These are phyloP conservation scores for Machimus atricapillus DNA, from an alignment of 2,888 invertebrate genomes.

Conservation along the genomic window DNA sequence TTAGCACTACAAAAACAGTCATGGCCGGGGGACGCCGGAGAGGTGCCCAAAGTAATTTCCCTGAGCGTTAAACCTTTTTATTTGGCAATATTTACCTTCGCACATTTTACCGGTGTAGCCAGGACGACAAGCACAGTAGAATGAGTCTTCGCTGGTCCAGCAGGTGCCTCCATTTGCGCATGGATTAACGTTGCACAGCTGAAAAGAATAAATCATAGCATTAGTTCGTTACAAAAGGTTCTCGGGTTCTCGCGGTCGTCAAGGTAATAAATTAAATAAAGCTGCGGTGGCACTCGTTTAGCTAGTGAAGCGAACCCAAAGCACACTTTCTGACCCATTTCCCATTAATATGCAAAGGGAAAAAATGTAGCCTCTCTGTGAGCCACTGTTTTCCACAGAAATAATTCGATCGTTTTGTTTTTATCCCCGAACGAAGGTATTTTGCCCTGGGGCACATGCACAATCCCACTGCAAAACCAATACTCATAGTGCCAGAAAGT, in stretches of 20 bases:
- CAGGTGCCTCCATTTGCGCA: slow-evolving; percentile 80
- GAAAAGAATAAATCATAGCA: slow-evolving; percentile 51
- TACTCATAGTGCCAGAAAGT: neutral
- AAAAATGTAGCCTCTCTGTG: neutral
- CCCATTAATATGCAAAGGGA: neutral
- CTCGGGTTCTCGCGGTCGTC: neutral
- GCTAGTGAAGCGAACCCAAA: neutral
- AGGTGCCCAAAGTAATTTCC: neutral
- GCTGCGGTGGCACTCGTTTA: slow-evolving; percentile 7
- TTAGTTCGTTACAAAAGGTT: neutral
- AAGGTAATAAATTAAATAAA: slow-evolving; percentile 19
- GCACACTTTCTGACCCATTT: slow-evolving; percentile 7
- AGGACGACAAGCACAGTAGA: slow-evolving; percentile 80
- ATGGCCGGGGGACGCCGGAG: neutral
- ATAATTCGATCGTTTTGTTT: neutral
- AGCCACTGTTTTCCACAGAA: neutral
- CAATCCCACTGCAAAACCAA: neutral
- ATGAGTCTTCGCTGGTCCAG: slow-evolving; percentile 77
- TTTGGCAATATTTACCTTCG: slow-evolving; percentile 67
- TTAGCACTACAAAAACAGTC: neutral
- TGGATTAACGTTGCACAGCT: slow-evolving; percentile 77
- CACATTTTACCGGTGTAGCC: slow-evolving; percentile 83
- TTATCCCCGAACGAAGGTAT: neutral
- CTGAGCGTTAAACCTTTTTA: neutral
- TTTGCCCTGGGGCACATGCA: neutral